Percentiles rank a stretch among this genome's conserved stretches.
Evolutionary conservation across 2,797 vertebrate species (phyloP).

Genomic region (Diceros bicornis): DNA sequence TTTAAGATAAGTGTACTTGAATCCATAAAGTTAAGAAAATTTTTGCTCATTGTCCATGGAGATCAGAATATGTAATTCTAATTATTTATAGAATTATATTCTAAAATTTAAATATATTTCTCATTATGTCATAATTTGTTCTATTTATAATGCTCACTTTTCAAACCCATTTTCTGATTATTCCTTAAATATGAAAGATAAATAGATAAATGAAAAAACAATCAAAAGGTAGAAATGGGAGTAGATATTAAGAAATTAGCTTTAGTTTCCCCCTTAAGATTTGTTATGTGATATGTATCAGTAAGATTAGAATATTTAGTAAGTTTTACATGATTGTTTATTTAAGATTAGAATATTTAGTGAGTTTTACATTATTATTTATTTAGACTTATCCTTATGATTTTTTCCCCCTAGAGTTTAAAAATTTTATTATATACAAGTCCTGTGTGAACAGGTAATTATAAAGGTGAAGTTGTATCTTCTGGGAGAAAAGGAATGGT

Average conservation of each 20-base stretch:
- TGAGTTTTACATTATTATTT: not conserved
- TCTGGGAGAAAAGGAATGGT: not conserved
- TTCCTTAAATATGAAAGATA: slow-evolving; percentile 9
- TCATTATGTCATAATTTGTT: not conserved
- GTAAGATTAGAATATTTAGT: not conserved
- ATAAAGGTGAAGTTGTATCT: not conserved
- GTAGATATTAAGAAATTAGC: not conserved
- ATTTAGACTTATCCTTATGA: not conserved
- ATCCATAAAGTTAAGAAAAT: slow-evolving; percentile 9
- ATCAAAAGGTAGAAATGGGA: not conserved
- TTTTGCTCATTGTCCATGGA: not conserved
- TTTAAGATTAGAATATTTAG: slow-evolving; percentile 21
- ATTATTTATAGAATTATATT: slow-evolving; percentile 19
- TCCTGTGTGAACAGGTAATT: not conserved
- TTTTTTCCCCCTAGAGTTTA: not conserved
- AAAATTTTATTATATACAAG: slow-evolving; percentile 10
- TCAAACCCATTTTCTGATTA: not conserved
- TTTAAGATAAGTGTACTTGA: slow-evolving; percentile 42
- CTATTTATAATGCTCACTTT: not conserved
- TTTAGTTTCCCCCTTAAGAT: not conserved
- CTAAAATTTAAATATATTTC: not conserved
- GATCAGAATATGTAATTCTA: slow-evolving; percentile 39
- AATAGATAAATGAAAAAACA: slow-evolving; percentile 35
- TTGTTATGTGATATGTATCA: not conserved
- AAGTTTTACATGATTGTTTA: not conserved